Evolutionary conservation across 1,140 invertebrate genomes (phyloP).

Genomic region (Hetaerina americana): DNA sequence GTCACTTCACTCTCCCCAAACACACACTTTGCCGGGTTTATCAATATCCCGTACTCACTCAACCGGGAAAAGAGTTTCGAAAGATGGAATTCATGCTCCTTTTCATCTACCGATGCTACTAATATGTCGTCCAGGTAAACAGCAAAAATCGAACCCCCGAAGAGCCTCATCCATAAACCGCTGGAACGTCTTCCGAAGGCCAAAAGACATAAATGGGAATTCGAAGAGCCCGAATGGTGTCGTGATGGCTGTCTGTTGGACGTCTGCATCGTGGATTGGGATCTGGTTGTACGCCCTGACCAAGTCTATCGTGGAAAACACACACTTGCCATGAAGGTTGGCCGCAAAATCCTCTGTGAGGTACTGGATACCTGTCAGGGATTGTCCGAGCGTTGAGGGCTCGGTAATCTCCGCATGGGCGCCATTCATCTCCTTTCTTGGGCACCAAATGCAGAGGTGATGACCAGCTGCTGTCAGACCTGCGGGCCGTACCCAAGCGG

Average conservation of each 20-base stretch:
- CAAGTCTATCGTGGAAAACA: constrained; percentile 28
- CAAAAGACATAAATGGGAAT: constrained; percentile 28
- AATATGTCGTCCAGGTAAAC: constrained; percentile 32
- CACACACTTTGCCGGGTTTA: constrained; percentile 23
- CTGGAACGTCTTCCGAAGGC: constrained; percentile 34
- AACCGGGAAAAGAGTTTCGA: constrained; percentile 18
- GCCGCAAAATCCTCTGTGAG: constrained; percentile 22
- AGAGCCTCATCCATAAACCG: constrained; percentile 33
- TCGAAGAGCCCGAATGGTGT: too few relatives aligned
- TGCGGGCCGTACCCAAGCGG: constrained; percentile 1
- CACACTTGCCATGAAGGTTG: constrained; percentile 17
- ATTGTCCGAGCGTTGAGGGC: constrained; percentile 23
- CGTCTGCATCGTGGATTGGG: constrained; percentile 18
- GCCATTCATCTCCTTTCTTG: constrained; percentile 22
- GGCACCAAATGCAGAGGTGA: constrained; percentile 23
- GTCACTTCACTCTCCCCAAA: constrained; percentile 19
- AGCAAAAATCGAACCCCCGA: constrained; percentile 22
- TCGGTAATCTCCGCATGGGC: constrained; percentile 25
- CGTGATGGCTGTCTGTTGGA: too few relatives aligned
- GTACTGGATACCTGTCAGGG: constrained; percentile 15
- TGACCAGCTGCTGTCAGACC: constrained; percentile 23
- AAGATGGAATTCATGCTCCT: constrained; percentile 21
- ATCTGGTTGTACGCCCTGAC: constrained; percentile 30
- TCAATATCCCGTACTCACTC: constrained; percentile 17
- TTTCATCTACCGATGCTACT: constrained; percentile 18